Evolutionary conservation across 2,113 vertebrate genomes (phyloP), one percentile per base, ranked within the genome.

Genomic region (Laticauda laticaudata): DNA sequence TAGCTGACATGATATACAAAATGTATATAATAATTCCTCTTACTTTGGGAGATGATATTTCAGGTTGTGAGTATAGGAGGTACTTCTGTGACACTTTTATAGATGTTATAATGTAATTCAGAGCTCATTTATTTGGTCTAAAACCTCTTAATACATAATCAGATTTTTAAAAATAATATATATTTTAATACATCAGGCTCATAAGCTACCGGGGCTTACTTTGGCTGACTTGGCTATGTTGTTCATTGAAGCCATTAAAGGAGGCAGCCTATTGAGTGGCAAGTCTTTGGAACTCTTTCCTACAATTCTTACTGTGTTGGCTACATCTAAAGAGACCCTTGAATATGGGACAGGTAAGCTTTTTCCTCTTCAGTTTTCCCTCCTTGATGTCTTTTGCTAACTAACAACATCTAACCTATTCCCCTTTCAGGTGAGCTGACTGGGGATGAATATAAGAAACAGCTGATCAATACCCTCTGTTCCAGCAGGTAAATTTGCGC

Each of bases 271-370:
- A 94, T 96, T 97, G 53, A 99, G 97, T 11, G 99, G 99, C 29
- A 99, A 98, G 59, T 99, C 99, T 48, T 95, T 99, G 97, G 99
- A 99, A 95, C 95, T 99, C 21, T 98, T 99, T 75, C 98, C 99
- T 34, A 98, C 99, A 34, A 94, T 99, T 93, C 98, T 99, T 9
- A 98, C 98, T 4, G 98, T 98, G 0, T 94, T 99, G 88, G 97
- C 98, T 15, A 96, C 97, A 64, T 97, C 95, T 0, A 98, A 98
- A 93, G 98, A 99, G 91, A 96, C 94, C 18, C 90, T 99, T 91
- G 95, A 97, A 4, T 99, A 98, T 93, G 99, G 98, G n/a, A 98
- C 99, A 98, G 99, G 99, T 99, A 97, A 96, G 34, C 1, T 10
- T 24, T 86, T 57, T 85, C 54, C n/a, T 39, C 91, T 92, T 4